These are phyloP conservation scores for Pocillopora verrucosa DNA, from an alignment of 64 coral and sea anemone species.

Conservation along the genomic window DNA sequence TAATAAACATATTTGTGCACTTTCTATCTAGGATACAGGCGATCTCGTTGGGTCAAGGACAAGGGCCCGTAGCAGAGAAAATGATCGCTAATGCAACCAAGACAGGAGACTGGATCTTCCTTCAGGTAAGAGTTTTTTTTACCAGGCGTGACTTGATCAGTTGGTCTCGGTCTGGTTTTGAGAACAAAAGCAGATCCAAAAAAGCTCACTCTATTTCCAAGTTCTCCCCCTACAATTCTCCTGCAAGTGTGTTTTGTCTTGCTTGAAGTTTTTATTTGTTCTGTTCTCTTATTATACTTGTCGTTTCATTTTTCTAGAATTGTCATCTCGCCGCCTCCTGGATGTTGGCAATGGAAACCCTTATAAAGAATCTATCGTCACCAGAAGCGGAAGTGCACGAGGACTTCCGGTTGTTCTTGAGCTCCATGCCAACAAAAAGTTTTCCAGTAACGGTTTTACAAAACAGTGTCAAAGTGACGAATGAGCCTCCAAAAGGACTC, in stretches of 20 bases:
- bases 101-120: conserved; percentile 97
- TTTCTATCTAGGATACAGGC: conserved; percentile 81
- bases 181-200: too few species aligned
- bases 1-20: not conserved
- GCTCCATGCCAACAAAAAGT: conserved; percentile 94
- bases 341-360: conserved; percentile 99
- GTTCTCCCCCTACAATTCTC: too few species aligned
- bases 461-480: conserved; percentile 99
- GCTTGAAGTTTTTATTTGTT: too few species aligned
- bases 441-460: conserved; percentile 98
- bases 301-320: conserved; percentile 56
- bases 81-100: conserved; percentile 88
- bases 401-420: conserved; percentile 96
- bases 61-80: conserved; percentile 99
- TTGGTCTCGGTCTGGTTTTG: too few species aligned
- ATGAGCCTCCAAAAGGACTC: conserved; percentile 96
- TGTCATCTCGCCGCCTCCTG: conserved; percentile 98
- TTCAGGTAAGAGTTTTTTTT: conserved; percentile 67
- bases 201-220: too few species aligned
- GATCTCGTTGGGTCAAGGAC: conserved; percentile 98
- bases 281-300: not conserved
- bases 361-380: conserved; percentile 71
- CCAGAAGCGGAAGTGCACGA: conserved; percentile 94
- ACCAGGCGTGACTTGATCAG: not conserved
- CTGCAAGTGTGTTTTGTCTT: too few species aligned